These are phyloP conservation scores for Aquatica leii DNA, from an alignment of 2,888 invertebrate genomes.

Conservation along the genomic window DNA sequence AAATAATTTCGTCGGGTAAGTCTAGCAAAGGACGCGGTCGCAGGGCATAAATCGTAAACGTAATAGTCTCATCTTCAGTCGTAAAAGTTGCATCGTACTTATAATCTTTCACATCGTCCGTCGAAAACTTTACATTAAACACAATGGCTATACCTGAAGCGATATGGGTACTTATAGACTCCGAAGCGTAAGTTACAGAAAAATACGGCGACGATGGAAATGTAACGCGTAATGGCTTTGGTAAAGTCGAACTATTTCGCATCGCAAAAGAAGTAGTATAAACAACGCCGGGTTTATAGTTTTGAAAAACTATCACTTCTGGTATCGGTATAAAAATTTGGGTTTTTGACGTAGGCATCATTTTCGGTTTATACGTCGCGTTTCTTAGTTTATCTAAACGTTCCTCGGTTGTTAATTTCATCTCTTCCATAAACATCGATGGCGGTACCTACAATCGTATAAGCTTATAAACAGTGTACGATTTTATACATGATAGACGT, in stretches of 20 bases:
- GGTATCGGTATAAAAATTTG: constrained; percentile 58
- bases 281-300: constrained; percentile 64
- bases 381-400: constrained; percentile 49
- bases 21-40: constrained; percentile 66
- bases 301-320: constrained; percentile 68
- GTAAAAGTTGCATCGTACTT: constrained; percentile 64
- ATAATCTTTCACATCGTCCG: constrained; percentile 66
- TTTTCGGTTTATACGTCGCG: constrained; percentile 43
- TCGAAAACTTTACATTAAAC: constrained; percentile 70
- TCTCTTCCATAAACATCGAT: constrained; percentile 52
- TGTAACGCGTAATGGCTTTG: constrained; percentile 63
- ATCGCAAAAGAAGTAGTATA: constrained; percentile 64
- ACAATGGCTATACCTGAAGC: constrained; percentile 75
- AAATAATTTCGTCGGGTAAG: constrained; percentile 66
- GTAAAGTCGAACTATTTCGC: constrained; percentile 64
- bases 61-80: constrained; percentile 64
- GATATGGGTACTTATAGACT: constrained; percentile 63
- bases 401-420: constrained; percentile 53
- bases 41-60: constrained; percentile 63
- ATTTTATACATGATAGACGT: neutral
- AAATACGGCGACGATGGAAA: constrained; percentile 65
- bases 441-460: constrained; percentile 50
- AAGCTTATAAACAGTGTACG: too few species aligned
- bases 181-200: constrained; percentile 61
- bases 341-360: constrained; percentile 37